Evolutionary conservation across 2,797 vertebrate genomes (phyloP), one percentile per base, ranked within the genome.

Genomic region (Leucoraja ocellata): DNA sequence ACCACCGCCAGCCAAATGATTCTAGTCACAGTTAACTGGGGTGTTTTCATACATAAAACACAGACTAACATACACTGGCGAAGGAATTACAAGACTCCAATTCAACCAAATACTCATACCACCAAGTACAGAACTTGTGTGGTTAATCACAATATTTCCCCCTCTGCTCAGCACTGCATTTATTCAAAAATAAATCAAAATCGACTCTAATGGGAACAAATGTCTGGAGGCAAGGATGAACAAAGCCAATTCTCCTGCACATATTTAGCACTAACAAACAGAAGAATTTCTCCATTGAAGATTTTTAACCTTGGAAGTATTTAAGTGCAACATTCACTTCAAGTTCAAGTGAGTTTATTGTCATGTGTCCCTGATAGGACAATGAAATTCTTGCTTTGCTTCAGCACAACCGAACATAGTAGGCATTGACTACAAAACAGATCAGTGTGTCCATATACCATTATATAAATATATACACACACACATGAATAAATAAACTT

Each of bases 1-100:
- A 96, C 96, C 96, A 96, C 94, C 95, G 96, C 61, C 25, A 96
- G 96, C 96, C 97, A 96, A 94, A 96, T 94, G 95, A 95, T 94
- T 93, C 95, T 95, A 74, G 90, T 74, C 65, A 92, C 23, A 92
- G 71, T 76, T 92, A 92, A 54, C 71, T n/a, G 71, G 13, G 16
- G 39, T n/a, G 13, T 76, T 39, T 92, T 39, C 90, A 74, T 54
- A 4, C 39, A 76, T 54, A 58, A 39, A 39, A 92, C n/a, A 76
- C 25, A 91, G 68, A 91, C 39, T 74, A 92, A 92, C 23, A 39
- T 2, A 28, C 74, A 71, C 9, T 36, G 16, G 46, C n/a, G 65
- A 54, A 28, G 71, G 23, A 91, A 46, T 73, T 73, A 39, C 23
- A 73, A 68, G n/a, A 32, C 18, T 91, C 10, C 23, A 91, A 91